Conservation (phyloP, 2,113 vertebrate species). For the Chionodraco myersi region DNA sequence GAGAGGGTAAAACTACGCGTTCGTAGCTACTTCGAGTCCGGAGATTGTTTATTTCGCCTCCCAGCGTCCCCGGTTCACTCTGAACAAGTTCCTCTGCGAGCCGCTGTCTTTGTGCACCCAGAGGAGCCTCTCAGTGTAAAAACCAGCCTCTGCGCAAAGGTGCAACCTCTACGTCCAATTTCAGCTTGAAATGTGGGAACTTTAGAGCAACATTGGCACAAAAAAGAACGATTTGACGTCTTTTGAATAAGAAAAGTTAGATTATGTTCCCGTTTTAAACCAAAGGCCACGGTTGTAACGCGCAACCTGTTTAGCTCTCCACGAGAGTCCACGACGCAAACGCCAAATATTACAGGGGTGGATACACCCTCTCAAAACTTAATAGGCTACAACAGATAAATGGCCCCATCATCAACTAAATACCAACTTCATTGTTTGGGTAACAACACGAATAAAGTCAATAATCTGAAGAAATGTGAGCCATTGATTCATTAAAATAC, state of each 20-base stretch:
- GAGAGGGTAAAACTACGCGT: constrained; percentile 46
- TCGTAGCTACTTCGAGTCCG: constrained; percentile 63
- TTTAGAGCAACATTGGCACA: neutral
- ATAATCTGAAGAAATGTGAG: neutral
- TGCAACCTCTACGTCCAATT: constrained; percentile 76
- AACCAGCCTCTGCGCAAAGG: constrained; percentile 86
- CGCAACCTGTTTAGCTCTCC: constrained; percentile 66
- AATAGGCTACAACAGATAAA: neutral
- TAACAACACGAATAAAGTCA: neutral
- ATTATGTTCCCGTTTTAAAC: constrained; percentile 9
- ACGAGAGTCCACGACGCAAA: constrained; percentile 58
- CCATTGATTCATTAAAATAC: neutral
- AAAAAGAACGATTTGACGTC: neutral
- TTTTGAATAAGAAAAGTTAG: constrained; percentile 42
- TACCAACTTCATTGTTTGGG: neutral
- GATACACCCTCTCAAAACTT: constrained; percentile 35
- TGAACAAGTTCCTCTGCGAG: constrained; percentile 82
- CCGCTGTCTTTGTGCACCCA: constrained; percentile 87
- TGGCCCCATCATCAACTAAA: neutral
- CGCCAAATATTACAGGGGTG: constrained; percentile 27
- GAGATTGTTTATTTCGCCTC: constrained; percentile 79
- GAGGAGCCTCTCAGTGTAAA: constrained; percentile 78
- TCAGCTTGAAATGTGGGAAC: constrained; percentile 43
- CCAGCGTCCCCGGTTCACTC: constrained; percentile 79
- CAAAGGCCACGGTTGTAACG: constrained; percentile 50